Percentiles rank a stretch among this genome's conserved stretches.
Evolutionary conservation across 2,113 vertebrate genomes (phyloP).

Genomic region (Podocnemis expansa): DNA sequence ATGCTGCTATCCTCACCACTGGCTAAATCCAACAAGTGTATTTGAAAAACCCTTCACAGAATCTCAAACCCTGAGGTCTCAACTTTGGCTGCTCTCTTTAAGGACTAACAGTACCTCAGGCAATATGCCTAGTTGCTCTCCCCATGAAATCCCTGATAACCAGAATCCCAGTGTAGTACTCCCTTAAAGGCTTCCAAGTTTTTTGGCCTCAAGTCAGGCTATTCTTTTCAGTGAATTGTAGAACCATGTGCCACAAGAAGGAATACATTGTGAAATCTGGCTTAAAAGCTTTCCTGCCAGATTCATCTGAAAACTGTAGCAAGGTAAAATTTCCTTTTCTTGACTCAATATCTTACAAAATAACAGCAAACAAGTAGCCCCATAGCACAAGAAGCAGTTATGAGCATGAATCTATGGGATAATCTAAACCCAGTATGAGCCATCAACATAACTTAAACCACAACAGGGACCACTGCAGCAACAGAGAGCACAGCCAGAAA

Average conservation of each 20-base stretch:
- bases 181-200: background rate
- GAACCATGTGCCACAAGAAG: background rate
- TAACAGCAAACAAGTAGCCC: background rate
- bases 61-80: background rate
- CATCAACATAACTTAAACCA: constrained; percentile 59
- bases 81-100: constrained; percentile 7
- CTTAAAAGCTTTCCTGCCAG: background rate
- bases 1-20: background rate
- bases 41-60: background rate
- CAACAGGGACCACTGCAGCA: constrained; percentile 64
- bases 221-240: background rate
- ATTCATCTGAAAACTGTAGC: background rate
- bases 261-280: background rate
- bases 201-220: background rate
- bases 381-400: background rate
- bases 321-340: background rate
- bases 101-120: background rate
- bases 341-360: constrained; percentile 33
- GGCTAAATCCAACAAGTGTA: background rate
- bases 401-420: background rate
- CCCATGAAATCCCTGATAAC: background rate
- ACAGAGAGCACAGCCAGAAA: constrained; percentile 63
- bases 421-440: background rate
- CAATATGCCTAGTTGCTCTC: background rate
- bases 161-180: background rate